Base-by-base conservation (phyloP, 1,140 invertebrate genomes). In the Stegodyphus mimosarum region DNA sequence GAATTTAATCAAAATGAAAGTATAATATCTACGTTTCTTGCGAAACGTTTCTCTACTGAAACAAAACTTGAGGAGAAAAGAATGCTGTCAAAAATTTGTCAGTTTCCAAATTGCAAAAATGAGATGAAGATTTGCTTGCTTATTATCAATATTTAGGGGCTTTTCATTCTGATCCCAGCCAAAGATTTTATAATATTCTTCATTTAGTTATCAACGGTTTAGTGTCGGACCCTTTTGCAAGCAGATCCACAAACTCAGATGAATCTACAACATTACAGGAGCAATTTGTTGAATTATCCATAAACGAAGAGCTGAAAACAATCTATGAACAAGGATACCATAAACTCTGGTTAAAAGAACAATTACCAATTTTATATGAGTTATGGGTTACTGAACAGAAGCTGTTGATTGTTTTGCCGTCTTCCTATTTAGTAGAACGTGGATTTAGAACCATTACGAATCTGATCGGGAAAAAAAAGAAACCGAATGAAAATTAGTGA, bases 301-400 rank as follows among this genome's bases (percentile, higher is more conserved):
- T 50, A 67, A 86, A 72, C 73, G 88, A 86, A 33, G 67, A 85
- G 66, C 17, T 87, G 13, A 75, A n/a, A 69, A 69, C 66, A 55
- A 85, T 55, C 11, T 87, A 10, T 74, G 66, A 69, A 69, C 66
- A 48, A 69, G 66, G n/a, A 48, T 69, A 17, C 66, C 17, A 69
- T 1, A 69, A 69, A 69, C 6, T 69, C 66, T 69, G 66, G 10
- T 69, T 15, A 11, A 1, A 69, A 6, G 6, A 69, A 6, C 1
- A 69, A 5, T 13, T 15, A 69, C 10, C 11, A 69, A 15, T 15
- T 69, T 69, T 69, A 69, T 69, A 69, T 69, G 66, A 9, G 33
- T 69, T 69, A 17, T 69, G 11, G 17, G 17, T 48, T 5, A 69
- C 66, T 69, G 66, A 13, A 48, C 66, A 17, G 66, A 69, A 69